phyloP scores from a whole-genome alignment of 1,140 invertebrate genomes.

The Drosophila pseudoananassae region DNA sequence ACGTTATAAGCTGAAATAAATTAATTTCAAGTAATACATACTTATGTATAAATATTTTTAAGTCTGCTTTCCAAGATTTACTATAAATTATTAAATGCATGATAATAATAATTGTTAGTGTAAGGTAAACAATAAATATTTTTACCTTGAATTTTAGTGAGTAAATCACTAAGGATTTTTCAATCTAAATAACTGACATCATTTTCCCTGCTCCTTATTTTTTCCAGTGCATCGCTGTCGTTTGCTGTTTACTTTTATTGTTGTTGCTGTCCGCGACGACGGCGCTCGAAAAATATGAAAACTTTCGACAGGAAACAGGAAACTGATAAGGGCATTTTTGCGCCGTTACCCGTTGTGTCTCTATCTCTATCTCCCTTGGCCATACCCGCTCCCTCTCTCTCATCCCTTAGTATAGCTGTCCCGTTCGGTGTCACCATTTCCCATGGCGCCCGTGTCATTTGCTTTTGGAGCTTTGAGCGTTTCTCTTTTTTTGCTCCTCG shows the following conservation, averaged over 20 bases:
- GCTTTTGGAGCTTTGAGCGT: conserved; percentile 63
- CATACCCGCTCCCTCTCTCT: conserved; percentile 7
- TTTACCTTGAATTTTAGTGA: too few relatives aligned
- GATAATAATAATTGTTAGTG: too few relatives aligned
- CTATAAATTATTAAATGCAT: too few relatives aligned
- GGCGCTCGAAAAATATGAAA: conserved; percentile 81
- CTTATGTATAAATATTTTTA: not conserved
- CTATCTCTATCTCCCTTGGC: not conserved
- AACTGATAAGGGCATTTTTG: conserved; percentile 83
- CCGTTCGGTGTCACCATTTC: not conserved
- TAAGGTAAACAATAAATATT: too few relatives aligned
- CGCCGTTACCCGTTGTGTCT: conserved; percentile 53
- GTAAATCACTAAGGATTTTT: too few relatives aligned
- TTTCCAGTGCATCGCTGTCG: conserved; percentile 26
- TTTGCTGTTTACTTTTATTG: conserved; percentile 64
- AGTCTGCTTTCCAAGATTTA: too few relatives aligned
- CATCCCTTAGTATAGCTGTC: not conserved
- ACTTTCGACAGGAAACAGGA: conserved; percentile 83
- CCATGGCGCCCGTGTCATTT: conserved; percentile 67
- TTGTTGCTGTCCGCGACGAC: conserved; percentile 53
- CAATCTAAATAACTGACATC: not conserved
- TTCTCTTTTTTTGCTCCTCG: conserved; percentile 45
- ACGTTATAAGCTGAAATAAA: not conserved
- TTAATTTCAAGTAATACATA: not conserved
- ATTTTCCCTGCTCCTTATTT: not conserved